These are phyloP conservation scores for Sminthurinus aureus DNA, from an alignment of 2,888 invertebrate genomes.

Conservation along the genomic window DNA sequence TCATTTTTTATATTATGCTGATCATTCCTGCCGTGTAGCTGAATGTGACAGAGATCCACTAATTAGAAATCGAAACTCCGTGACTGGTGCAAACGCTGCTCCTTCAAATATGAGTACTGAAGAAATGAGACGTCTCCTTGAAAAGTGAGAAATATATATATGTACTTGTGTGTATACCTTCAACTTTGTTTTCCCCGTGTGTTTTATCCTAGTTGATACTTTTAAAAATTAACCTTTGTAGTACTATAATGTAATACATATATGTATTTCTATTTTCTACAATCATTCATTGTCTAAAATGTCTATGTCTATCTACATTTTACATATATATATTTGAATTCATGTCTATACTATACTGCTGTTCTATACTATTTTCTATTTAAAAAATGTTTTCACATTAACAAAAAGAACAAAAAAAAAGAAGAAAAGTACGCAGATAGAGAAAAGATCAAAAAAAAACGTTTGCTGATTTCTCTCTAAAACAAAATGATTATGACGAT, in stretches of 20 bases:
- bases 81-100: slow-evolving; percentile 44
- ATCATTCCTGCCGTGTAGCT: slow-evolving; percentile 62
- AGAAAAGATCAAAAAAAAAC: no score
- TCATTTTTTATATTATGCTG: no score
- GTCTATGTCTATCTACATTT: no score
- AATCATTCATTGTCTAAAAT: neutral
- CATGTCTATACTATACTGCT: neutral
- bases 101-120: slow-evolving; percentile 77
- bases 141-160: slow-evolving; percentile 79
- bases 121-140: slow-evolving; percentile 97
- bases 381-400: neutral
- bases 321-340: no score
- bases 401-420: no score
- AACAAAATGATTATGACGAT: neutral
- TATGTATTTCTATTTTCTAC: neutral
- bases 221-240: neutral
- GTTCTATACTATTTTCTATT: neutral
- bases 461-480: neutral
- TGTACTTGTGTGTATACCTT: neutral
- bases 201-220: no score
- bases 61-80: slow-evolving; percentile 66
- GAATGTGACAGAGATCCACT: slow-evolving; percentile 86
- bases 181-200: neutral
- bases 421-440: no score
- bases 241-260: neutral